Conservation (phyloP, 1,140 invertebrate genomes). For the Drosophila biarmipes region DNA sequence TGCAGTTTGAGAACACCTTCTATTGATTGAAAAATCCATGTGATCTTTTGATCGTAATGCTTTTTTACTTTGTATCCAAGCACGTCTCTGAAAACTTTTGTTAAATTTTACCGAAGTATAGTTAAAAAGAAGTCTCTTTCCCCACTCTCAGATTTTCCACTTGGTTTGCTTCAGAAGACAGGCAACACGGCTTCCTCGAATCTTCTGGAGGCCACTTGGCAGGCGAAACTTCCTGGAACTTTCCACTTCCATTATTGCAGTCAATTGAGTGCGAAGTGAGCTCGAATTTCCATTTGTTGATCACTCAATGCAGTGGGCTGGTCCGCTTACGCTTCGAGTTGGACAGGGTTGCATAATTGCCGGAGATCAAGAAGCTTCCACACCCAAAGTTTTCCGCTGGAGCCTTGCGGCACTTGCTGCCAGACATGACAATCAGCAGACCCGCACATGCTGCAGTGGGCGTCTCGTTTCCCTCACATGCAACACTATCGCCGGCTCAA, state of each 20-base stretch:
- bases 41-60: no score
- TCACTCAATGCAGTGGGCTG: slow-evolving; percentile 41
- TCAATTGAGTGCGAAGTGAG: slow-evolving; percentile 54
- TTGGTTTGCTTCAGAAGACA: background rate
- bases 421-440: slow-evolving; percentile 40
- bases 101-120: background rate
- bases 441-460: slow-evolving; percentile 52
- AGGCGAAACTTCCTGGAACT: slow-evolving; percentile 32
- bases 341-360: slow-evolving; percentile 22
- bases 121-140: background rate
- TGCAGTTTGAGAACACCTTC: no score
- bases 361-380: slow-evolving; percentile 27
- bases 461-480: slow-evolving; percentile 58
- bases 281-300: slow-evolving; percentile 67
- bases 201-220: slow-evolving; percentile 44
- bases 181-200: slow-evolving; percentile 21
- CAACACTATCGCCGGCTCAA: slow-evolving; percentile 27
- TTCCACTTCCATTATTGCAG: slow-evolving; percentile 68
- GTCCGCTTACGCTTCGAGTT: slow-evolving; percentile 10
- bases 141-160: background rate
- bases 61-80: no score
- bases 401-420: background rate
- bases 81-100: no score
- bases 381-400: slow-evolving; percentile 23
- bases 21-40: no score